phyloP scores from a whole-genome alignment of 2,797 vertebrate genomes.

The Botia almorhae region DNA sequence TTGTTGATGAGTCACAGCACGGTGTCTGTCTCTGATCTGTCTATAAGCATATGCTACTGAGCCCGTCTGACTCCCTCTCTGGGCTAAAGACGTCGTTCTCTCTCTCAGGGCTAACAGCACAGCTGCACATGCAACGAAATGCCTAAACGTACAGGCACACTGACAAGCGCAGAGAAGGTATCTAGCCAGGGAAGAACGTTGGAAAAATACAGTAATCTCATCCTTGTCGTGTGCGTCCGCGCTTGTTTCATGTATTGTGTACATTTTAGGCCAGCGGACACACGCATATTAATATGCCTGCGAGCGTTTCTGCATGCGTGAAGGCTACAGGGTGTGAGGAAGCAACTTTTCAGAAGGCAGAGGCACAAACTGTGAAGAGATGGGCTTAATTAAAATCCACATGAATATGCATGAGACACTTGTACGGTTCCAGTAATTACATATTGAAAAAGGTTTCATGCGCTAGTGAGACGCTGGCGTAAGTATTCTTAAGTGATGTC shows the following conservation, averaged over 20 bases:
- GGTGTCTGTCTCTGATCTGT: conserved; percentile 46
- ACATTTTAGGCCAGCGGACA: conserved; percentile 47
- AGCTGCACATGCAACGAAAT: conserved; percentile 36
- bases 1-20: conserved; percentile 38
- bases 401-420: conserved; percentile 97
- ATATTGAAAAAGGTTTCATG: conserved; percentile 83
- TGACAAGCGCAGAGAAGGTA: conserved; percentile 24
- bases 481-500: conserved; percentile 73
- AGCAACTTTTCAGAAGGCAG: conserved; percentile 77
- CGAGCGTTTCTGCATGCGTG: conserved; percentile 56
- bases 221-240: neutral
- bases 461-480: conserved; percentile 68
- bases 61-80: conserved; percentile 23
- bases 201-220: conserved; percentile 36
- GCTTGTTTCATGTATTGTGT: conserved; percentile 35
- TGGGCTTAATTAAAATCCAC: conserved; percentile 91
- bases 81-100: conserved; percentile 27
- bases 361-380: conserved; percentile 85
- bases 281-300: conserved; percentile 36
- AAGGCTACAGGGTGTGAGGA: conserved; percentile 66
- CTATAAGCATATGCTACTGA: conserved; percentile 42
- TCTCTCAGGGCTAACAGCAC: conserved; percentile 44
- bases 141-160: conserved; percentile 7
- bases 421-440: conserved; percentile 89
- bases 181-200: conserved; percentile 15